Percentiles rank a stretch among this genome's conserved stretches.
Evolutionary conservation across 2,888 invertebrate species (phyloP).

Genomic region (Andrena dorsata): DNA sequence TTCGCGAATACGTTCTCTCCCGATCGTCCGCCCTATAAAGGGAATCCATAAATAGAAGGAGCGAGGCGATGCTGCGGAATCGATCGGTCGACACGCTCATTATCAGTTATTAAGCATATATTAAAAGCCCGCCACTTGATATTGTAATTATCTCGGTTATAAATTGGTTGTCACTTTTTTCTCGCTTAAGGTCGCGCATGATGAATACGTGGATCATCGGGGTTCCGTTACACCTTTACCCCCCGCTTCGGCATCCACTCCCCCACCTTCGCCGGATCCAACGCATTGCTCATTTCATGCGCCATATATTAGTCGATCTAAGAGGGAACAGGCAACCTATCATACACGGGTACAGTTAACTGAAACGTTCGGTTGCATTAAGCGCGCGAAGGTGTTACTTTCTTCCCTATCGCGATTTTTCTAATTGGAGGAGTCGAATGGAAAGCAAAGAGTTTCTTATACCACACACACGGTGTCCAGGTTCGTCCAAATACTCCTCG

Average conservation of each 20-base stretch:
- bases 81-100: conserved; percentile 69
- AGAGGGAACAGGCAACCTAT: conserved; percentile 61
- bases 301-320: conserved; percentile 58
- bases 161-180: conserved; percentile 83
- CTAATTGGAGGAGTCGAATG: not conserved
- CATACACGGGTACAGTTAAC: conserved; percentile 54
- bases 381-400: conserved; percentile 45
- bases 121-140: conserved; percentile 78
- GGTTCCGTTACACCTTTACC: conserved; percentile 80
- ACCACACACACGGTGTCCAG: conserved; percentile 9
- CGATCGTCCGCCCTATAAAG: conserved; percentile 10
- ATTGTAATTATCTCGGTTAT: conserved; percentile 83
- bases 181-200: conserved; percentile 80
- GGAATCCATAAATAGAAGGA: conserved; percentile 53
- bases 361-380: conserved; percentile 51
- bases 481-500: too few relatives aligned
- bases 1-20: conserved; percentile 22
- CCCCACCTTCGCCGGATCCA: conserved; percentile 51
- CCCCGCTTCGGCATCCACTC: conserved; percentile 61
- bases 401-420: conserved; percentile 35
- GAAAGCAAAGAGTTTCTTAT: not conserved
- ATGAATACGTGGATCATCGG: conserved; percentile 81
- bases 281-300: conserved; percentile 61
- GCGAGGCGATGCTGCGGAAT: conserved; percentile 40
- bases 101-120: conserved; percentile 76